Base-by-base conservation (phyloP, 1,140 invertebrate species). In the Drosophila kohkoa region DNA sequence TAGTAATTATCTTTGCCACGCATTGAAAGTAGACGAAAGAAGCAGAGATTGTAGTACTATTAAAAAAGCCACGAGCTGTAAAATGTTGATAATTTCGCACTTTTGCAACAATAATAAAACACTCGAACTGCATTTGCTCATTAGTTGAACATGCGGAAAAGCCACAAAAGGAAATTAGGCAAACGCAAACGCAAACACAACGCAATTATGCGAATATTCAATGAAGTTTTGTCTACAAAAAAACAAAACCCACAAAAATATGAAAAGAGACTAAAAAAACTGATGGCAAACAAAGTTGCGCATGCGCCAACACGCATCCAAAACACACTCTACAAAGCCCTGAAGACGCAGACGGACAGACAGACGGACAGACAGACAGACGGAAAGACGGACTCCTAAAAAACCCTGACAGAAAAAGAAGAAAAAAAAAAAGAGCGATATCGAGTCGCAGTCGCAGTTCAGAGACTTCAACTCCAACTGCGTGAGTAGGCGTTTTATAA, bases 131-230 rank as follows among this genome's bases (percentile, higher is more conserved):
- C 82, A 75, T 60, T 86, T 75, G 78, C 82, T 85, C 82, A 85
- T 85, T 85, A 85, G 82, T 66, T 68, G 79, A 54, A 54, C 51
- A 54, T 54, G 51, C 51, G 51, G 51, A 54, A 54, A 52, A 49
- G 28, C 41, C 62, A 79, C 58, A 67, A 79, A 48, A 46, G 71
- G 28, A 25, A 63, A 57, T 35, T 46, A 8, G 11, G 65, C 69
- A 54, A 25, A 62, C 30, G 2, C 20, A 54, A 48, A 49, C 11
- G 15, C 25, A 67, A 59, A 67, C 51, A 67, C 51, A 73, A 72
- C 58, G 62, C 75, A 81, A 81, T 86, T 85, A 85, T 83, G 81
- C 79, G 82, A 81, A 81, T 86, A 69, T 78, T 67, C 72, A 85
- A 85, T 81, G 65, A 75, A 85, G 51, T 71, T 85, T 79, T 69